Base-by-base conservation (phyloP, 2,797 vertebrate species). In the Scolopax bukidnonensis region DNA sequence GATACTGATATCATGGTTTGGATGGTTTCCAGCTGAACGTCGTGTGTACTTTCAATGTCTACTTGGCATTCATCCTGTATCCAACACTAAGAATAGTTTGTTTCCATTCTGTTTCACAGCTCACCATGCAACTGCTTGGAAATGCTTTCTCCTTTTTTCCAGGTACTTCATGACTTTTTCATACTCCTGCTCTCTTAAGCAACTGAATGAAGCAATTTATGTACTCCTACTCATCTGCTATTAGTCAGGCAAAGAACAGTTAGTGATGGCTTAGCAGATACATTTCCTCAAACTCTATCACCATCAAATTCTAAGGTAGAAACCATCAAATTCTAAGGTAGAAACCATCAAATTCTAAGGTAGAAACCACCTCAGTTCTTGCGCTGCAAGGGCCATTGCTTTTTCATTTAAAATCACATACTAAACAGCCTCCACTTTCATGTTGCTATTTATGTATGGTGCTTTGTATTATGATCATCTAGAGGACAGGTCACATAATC, bases 51-150 rank as follows among this genome's bases (percentile, higher is more conserved):
- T 92, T 86, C 89, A 92, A 12, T 68, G 86, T 54, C 38, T 93
- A 4, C 68, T 95, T 95, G 79, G 78, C 87, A 88, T 85, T 89
- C 64, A 57, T 61, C 38, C 69, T 73, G 50, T 84, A 90, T 78
- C 57, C 54, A 89, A 92, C 91, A 91, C 90, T 25, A 92, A 76
- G 32, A 90, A 69, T 15, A 89, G 57, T 67, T 94, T 89, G 84
- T 89, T 90, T 94, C 69, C 59, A 6, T 82, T 93, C 87, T 95
- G 40, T 40, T 89, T 89, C 74, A 92, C 51, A 82, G 71, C 32
- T 94, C 30, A 56, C 48, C 70, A 30, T 64, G 45, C 40, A 89
- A 89, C 40, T 56, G n/a, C 48, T 93, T 93, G 82, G 48, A 64
- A 94, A 94, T 54, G 13, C 9, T 77, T 79, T 56, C 68, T 84